Conservation (phyloP, 1,140 invertebrate genomes). For the Hyles euphorbiae region DNA sequence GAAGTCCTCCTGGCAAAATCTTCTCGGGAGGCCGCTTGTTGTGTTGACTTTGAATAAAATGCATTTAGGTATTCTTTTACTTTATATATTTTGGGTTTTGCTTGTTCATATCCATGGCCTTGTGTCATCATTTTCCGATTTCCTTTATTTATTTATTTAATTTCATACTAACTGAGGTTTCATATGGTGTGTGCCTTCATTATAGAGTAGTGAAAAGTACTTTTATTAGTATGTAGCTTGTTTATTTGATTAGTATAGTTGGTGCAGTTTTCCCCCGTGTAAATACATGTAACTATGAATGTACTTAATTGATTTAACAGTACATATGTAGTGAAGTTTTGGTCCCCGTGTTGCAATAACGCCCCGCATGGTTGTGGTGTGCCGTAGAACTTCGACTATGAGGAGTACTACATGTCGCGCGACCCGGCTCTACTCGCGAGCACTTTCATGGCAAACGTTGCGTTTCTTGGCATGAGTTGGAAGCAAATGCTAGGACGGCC, state of each 20-base stretch:
- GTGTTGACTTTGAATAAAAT: conserved; percentile 91
- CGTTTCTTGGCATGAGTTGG: conserved; percentile 96
- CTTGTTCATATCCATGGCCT: conserved; percentile 34
- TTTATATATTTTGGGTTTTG: conserved; percentile 26
- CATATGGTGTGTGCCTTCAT: too few relatives aligned
- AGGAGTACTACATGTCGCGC: conserved; percentile 94
- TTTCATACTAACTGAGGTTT: too few relatives aligned
- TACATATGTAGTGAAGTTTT: too few relatives aligned
- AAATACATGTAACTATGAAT: too few relatives aligned
- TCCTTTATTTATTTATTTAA: neutral
- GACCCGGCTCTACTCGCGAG: conserved; percentile 92
- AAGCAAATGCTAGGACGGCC: conserved; percentile 92
- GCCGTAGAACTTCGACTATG: conserved; percentile 92
- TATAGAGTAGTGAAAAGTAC: too few relatives aligned
- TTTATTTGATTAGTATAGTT: too few relatives aligned
- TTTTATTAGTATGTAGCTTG: too few relatives aligned
- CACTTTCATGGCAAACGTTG: conserved; percentile 91
- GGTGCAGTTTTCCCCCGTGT: too few relatives aligned
- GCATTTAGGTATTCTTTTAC: conserved; percentile 89
- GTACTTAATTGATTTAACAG: too few relatives aligned
- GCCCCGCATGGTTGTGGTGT: conserved; percentile 41
- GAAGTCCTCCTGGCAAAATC: conserved; percentile 96
- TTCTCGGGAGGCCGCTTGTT: conserved; percentile 92
- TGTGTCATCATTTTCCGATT: neutral
- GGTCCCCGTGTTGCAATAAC: conserved; percentile 12